phyloP scores from a whole-genome alignment of 2,113 vertebrate species.

The Phoxinus phoxinus region DNA sequence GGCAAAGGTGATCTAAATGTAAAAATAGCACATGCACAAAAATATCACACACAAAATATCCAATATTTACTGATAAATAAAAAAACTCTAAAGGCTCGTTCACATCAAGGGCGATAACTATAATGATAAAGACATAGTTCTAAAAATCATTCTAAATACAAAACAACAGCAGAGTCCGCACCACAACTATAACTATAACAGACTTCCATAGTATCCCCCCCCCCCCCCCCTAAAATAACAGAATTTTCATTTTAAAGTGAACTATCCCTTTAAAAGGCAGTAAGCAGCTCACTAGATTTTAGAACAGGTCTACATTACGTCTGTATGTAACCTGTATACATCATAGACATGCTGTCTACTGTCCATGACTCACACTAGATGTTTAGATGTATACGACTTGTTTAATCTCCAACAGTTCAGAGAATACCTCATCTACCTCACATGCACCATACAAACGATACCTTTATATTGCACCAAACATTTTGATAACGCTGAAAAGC shows the following conservation, averaged over 20 bases:
- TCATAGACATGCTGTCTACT: not conserved
- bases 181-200: no score
- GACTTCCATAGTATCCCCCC: no score
- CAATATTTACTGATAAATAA: no score
- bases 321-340: not conserved
- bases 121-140: no score
- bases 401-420: not conserved
- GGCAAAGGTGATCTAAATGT: not conserved
- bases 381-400: not conserved
- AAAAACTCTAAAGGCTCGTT: no score
- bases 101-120: no score
- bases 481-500: slow-evolving; percentile 14
- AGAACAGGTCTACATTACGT: not conserved
- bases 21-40: not conserved
- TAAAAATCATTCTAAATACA: no score
- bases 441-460: slow-evolving; percentile 1
- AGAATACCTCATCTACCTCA: slow-evolving; percentile 19
- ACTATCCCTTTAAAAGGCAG: no score
- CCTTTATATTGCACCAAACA: not conserved
- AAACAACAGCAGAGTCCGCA: no score
- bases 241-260: no score
- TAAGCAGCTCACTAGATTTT: not conserved
- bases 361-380: not conserved
- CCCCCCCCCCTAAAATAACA: no score
- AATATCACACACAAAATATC: not conserved